phyloP scores from a whole-genome alignment of 2,888 invertebrate species.

The Hirtodrosophila confusa region DNA sequence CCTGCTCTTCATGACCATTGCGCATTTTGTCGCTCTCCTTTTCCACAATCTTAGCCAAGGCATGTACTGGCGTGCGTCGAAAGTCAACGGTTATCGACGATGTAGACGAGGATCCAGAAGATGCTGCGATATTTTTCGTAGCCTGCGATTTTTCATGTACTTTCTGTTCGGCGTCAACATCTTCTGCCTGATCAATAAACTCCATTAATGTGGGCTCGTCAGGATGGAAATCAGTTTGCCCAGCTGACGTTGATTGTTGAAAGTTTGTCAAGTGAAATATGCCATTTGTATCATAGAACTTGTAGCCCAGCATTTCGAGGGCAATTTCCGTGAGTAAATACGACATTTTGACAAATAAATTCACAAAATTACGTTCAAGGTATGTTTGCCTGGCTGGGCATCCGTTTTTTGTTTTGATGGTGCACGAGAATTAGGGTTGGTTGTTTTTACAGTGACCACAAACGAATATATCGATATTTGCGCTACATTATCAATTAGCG shows the following conservation, averaged over 20 bases:
- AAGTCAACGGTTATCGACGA: conserved; percentile 14
- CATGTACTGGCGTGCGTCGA: conserved; percentile 5
- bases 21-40: conserved; percentile 9
- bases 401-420: too few species aligned
- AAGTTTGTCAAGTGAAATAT: conserved; percentile 77
- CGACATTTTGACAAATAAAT: conserved; percentile 64
- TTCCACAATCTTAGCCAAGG: conserved; percentile 19
- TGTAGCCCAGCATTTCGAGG: conserved; percentile 83
- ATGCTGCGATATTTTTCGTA: too few species aligned
- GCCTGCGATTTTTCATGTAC: not conserved
- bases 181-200: conserved; percentile 45
- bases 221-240: conserved; percentile 30
- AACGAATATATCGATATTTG: too few species aligned
- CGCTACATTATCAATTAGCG: too few species aligned
- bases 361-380: not conserved
- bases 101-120: not conserved
- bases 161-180: conserved; percentile 6
- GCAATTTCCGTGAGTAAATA: conserved; percentile 83
- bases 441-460: too few species aligned
- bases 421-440: too few species aligned
- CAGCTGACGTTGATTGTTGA: conserved; percentile 51
- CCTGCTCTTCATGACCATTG: conserved; percentile 5
- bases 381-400: too few species aligned
- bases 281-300: conserved; percentile 81
- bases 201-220: conserved; percentile 59